Evolutionary conservation across 2,888 invertebrate genomes (phyloP).

Genomic region (Dicycla oo): DNA sequence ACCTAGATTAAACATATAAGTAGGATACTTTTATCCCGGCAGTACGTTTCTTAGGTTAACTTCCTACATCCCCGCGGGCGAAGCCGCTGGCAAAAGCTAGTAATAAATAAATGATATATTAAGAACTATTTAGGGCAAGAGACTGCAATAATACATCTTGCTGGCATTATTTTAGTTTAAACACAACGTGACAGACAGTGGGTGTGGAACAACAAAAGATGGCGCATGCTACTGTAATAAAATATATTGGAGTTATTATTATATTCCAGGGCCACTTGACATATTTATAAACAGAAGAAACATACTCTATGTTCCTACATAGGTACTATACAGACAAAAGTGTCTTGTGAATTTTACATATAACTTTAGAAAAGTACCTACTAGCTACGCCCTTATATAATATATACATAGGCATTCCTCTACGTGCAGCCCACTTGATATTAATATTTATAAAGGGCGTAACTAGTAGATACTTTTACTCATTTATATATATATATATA

Average conservation of each 20-base stretch:
- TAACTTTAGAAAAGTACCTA: background rate
- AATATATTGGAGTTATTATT: slow-evolving; percentile 44
- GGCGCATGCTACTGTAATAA: slow-evolving; percentile 25
- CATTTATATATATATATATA: too few relatives aligned
- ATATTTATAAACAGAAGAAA: slow-evolving; percentile 15
- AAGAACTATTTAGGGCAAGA: background rate
- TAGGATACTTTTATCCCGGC: too few relatives aligned
- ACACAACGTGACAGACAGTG: slow-evolving; percentile 40
- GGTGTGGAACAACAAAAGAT: slow-evolving; percentile 36
- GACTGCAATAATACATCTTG: slow-evolving; percentile 9
- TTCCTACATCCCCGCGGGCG: too few relatives aligned
- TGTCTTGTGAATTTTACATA: slow-evolving; percentile 1
- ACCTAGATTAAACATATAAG: too few relatives aligned
- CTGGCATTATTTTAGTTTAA: slow-evolving; percentile 35
- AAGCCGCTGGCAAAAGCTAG: too few relatives aligned
- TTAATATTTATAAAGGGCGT: too few relatives aligned
- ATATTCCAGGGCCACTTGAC: slow-evolving; percentile 18
- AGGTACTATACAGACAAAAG: background rate
- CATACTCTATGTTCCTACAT: background rate
- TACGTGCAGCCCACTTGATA: too few relatives aligned
- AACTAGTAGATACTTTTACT: too few relatives aligned
- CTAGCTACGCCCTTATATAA: background rate
- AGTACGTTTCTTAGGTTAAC: too few relatives aligned
- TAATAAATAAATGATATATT: background rate
- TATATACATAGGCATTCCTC: too few relatives aligned